Evolutionary conservation across 2,888 invertebrate genomes (phyloP), one percentile per base, ranked within the genome.

Genomic region (Chloromyia formosa): DNA sequence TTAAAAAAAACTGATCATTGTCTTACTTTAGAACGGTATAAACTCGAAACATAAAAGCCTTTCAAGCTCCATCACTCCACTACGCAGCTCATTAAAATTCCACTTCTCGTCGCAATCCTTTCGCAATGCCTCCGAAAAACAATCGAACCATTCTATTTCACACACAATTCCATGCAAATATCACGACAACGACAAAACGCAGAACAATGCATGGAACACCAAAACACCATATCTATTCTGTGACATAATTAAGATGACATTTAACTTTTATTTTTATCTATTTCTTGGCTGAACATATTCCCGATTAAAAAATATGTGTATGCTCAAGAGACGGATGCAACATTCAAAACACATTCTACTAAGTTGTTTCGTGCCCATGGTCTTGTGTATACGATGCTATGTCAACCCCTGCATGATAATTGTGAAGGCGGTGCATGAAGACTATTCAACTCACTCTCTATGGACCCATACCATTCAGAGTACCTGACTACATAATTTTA

Each of bases 241-340:
- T 18, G 71, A 56, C 56, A 71, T 71, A 71, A 71, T 71, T 71
- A 71, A 71, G 58, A 40, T 56, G 71, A 56, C 71, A 71, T 71
- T 71, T 71, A 71, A 58, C 71, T 40, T 40, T 56, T 62, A 20
- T 66, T 49, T 35, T 35, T 35, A 35, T 35, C 27, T 35, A 35
- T 35, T 35, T 35, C 27, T n/a, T n/a, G n/a, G 27, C 27, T 35
- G 2, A 35, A 35, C 27, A 35, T 35, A 35, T 35, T 35, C 27
- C 27, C 27, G 27, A 35, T 35, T 35, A 35, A 35, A 35, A 35
- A 40, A 42, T 71, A 18, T 40, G 27, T 35, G 27, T 35, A 35
- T 35, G 22, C 23, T 40, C 71, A 66, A 9, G 27, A 22, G 18
- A 66, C 49, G 66, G 27, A 7, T 66, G 66, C 66, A n/a, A 49